Evolutionary conservation across 2,113 vertebrate genomes (phyloP).

Genomic region (Platanista minor): DNA sequence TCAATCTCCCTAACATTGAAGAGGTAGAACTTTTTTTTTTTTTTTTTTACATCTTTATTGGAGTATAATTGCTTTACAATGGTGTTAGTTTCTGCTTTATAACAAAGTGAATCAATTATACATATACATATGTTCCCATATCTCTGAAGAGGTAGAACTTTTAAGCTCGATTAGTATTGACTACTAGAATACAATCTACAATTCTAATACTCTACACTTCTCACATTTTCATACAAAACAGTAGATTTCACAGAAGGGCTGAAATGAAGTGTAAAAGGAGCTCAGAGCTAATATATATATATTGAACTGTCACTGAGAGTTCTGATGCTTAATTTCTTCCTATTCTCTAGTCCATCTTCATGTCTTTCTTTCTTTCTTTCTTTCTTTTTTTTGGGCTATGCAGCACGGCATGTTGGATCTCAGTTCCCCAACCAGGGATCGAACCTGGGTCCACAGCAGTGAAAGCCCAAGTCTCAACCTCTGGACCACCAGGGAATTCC

Average conservation of each 20-base stretch:
- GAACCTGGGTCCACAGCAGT: no score
- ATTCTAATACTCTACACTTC: neutral
- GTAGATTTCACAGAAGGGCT: neutral
- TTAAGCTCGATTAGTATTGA: neutral
- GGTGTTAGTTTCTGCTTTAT: no score
- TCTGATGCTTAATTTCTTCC: neutral
- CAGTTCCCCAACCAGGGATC: no score
- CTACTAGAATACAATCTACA: neutral
- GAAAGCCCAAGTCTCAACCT: no score
- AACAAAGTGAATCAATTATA: no score
- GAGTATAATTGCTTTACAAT: no score
- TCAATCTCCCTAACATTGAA: neutral
- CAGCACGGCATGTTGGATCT: no score
- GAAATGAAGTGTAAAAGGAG: neutral
- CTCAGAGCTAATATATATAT: neutral
- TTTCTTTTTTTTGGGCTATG: no score
- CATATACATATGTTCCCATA: no score
- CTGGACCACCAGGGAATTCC: no score
- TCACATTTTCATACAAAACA: neutral
- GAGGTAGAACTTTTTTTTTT: neutral
- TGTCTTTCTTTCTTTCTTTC: neutral
- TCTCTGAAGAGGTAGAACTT: neutral
- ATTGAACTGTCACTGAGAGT: neutral
- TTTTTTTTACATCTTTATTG: no score
- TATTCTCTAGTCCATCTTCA: neutral